Evolutionary conservation across 2,797 vertebrate species (phyloP).

Genomic region (Lutjanus campechanus): DNA sequence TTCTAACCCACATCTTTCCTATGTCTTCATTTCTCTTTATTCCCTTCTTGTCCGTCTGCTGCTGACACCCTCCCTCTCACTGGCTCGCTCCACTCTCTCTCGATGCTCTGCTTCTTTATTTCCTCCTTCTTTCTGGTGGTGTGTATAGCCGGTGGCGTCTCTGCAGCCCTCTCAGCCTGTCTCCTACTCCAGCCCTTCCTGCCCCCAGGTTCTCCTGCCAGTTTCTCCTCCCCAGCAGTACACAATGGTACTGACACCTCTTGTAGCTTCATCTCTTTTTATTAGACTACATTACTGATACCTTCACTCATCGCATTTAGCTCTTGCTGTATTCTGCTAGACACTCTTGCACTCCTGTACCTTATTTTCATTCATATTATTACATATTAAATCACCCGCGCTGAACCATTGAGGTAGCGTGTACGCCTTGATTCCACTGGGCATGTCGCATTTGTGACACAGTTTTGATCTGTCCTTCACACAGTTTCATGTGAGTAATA

Average conservation of each 20-base stretch:
- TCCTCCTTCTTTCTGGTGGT: slow-evolving; percentile 51
- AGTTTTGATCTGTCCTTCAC: no score
- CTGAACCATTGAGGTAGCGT: neutral
- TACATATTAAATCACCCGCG: slow-evolving; percentile 16
- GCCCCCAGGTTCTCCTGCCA: slow-evolving; percentile 99
- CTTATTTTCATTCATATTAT: slow-evolving; percentile 27
- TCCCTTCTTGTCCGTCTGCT: slow-evolving; percentile 46
- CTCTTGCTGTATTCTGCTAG: slow-evolving; percentile 22
- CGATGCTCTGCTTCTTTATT: slow-evolving; percentile 49
- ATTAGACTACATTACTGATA: slow-evolving; percentile 45
- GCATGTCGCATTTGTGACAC: no score
- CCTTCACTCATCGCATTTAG: slow-evolving; percentile 26
- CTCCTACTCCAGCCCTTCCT: slow-evolving; percentile 96
- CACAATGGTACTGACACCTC: slow-evolving; percentile 93
- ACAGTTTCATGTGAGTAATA: no score
- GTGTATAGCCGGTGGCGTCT: slow-evolving; percentile 91
- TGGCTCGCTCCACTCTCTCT: slow-evolving; percentile 46
- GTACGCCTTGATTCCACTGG: no score
- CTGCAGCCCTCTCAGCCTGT: slow-evolving; percentile 97
- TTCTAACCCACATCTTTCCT: slow-evolving; percentile 71
- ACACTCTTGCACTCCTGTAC: slow-evolving; percentile 7
- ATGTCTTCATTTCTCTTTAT: slow-evolving; percentile 72
- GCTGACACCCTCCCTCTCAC: slow-evolving; percentile 51
- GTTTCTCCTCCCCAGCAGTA: slow-evolving; percentile 99
- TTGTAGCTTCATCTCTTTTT: slow-evolving; percentile 57